These are phyloP conservation scores for Caenorhabditis wallacei DNA, from an alignment of 2,888 invertebrate genomes.

Conservation along the genomic window DNA sequence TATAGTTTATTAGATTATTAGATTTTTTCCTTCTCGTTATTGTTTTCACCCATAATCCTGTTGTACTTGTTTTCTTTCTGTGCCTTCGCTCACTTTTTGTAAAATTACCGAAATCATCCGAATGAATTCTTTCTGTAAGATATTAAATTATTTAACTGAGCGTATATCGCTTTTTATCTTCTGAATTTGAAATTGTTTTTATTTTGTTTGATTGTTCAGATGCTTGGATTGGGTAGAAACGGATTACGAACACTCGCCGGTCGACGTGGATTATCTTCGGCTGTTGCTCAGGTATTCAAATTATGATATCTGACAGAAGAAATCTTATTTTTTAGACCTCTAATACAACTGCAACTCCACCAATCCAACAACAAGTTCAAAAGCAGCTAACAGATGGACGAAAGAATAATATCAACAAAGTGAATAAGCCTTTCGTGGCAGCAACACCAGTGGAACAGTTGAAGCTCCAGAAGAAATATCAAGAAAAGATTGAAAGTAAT, in stretches of 20 bases:
- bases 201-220: constrained; percentile 21
- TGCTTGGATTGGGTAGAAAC: constrained; percentile 61
- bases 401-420: constrained; percentile 5
- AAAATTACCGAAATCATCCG: constrained; percentile 8
- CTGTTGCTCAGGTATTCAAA: constrained; percentile 38
- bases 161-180: constrained; percentile 21
- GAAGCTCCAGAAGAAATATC: constrained; percentile 57
- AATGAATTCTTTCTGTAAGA: constrained; percentile 1
- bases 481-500: constrained; percentile 48
- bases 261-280: constrained; percentile 35
- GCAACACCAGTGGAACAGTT: constrained; percentile 54
- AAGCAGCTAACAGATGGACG: constrained; percentile 11
- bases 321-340: constrained; percentile 12
- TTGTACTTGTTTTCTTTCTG: constrained; percentile 49
- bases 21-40: constrained; percentile 31
- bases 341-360: constrained; percentile 9
- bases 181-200: background rate
- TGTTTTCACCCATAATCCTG: constrained; percentile 24
- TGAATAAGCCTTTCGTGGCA: constrained; percentile 1
- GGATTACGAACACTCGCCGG: constrained; percentile 46
- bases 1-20: constrained; percentile 22
- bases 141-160: constrained; percentile 1
- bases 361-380: constrained; percentile 19
- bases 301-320: background rate
- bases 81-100: constrained; percentile 48